Base-by-base conservation (phyloP, 2,113 vertebrate genomes). In the Callipepla californica region DNA sequence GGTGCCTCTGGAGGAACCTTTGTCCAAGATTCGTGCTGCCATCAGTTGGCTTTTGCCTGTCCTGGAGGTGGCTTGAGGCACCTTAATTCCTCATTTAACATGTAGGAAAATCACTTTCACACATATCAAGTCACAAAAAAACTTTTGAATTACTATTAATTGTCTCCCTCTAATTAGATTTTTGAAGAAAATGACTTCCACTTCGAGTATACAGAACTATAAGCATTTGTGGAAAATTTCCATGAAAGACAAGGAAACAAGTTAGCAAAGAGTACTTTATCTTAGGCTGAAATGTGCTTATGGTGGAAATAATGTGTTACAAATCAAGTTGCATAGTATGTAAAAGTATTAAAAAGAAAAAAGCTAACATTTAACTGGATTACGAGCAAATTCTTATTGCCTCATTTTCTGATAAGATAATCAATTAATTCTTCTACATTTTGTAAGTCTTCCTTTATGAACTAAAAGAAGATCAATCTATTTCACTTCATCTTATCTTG, bases 401-500 rank as follows among this genome's bases (percentile, higher is more conserved):
- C 16, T 12, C 18, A 40, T 62, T 61, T 91, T 50, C 38, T 79
- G 32, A 55, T 74, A 91, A 69, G 47, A 40, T 80, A 73, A 58
- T 73, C 6, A 70, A 74, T 78, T 25, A 47, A 81, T 80, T 25
- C 65, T 80, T 58, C 55, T 74, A 23, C 7, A 30, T 87, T 61
- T 85, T n/a, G 42, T 8, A 59, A 11, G 8, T 6, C 16, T 61
- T 80, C 53, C 87, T 70, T 82, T 85, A 67, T 34, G 44, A 85
- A 7, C 34, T 30, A 5, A 74, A 81, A 90, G 30, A 76, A 32
- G 32, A 87, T 59, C n/a, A 85, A 80, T 72, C 48, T 77, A 44
- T 92, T 95, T 95, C 17, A 70, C 59, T 85, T 91, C 42, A 59
- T 62, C 48, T 12, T 87, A 69, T 51, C 55, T 89, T 76, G 48